phyloP scores from a whole-genome alignment of 2,888 invertebrate genomes.

The Epirrhoe alternata region DNA sequence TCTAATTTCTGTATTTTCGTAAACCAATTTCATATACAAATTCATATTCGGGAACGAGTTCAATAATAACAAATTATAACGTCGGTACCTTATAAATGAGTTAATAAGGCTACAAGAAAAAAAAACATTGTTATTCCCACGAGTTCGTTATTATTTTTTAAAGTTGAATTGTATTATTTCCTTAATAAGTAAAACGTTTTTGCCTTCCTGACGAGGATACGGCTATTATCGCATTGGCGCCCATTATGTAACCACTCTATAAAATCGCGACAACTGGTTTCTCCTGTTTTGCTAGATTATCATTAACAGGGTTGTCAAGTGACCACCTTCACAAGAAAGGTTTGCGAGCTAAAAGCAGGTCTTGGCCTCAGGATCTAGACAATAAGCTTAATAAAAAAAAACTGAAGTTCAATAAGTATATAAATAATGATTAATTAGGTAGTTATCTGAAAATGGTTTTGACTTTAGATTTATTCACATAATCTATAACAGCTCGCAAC shows the following conservation, averaged over 20 bases:
- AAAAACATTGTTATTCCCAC: slow-evolving; percentile 17
- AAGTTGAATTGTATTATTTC: slow-evolving; percentile 32
- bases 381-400: background rate
- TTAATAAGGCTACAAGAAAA: too few species aligned
- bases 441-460: too few species aligned
- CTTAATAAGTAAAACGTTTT: slow-evolving; percentile 46
- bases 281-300: slow-evolving; percentile 53
- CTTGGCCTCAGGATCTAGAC: too few species aligned
- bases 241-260: slow-evolving; percentile 75
- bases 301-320: slow-evolving; percentile 50
- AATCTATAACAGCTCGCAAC: too few species aligned
- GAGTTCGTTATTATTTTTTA: slow-evolving; percentile 7
- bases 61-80: too few species aligned
- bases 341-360: background rate
- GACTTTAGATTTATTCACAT: too few species aligned
- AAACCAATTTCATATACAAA: too few species aligned
- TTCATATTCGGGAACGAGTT: too few species aligned
- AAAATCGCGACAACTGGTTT: slow-evolving; percentile 79
- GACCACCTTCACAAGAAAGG: background rate
- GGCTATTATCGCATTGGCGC: slow-evolving; percentile 66
- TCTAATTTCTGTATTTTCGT: too few species aligned
- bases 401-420: too few species aligned
- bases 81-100: too few species aligned
- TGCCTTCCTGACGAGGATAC: slow-evolving; percentile 48
- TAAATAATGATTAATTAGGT: too few species aligned